These are phyloP conservation scores for Aleadryas rufinucha DNA, from an alignment of 2,113 vertebrate genomes.

Conservation along the genomic window DNA sequence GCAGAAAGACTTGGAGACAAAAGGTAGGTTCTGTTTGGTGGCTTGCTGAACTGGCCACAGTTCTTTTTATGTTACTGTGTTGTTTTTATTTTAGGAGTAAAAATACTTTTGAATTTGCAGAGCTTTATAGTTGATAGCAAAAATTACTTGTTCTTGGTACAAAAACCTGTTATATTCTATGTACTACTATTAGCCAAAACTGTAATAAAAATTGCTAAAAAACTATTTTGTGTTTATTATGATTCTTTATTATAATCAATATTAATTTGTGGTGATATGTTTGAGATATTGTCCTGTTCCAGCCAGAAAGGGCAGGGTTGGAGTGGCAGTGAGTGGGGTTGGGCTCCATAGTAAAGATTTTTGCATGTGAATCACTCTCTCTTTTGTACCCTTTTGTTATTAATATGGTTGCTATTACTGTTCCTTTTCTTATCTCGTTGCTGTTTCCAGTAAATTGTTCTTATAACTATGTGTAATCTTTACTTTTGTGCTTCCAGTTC, in stretches of 20 bases:
- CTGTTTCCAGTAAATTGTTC: not conserved
- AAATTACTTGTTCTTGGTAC: slow-evolving; percentile 6
- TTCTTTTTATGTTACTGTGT: not conserved
- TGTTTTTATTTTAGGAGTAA: not conserved
- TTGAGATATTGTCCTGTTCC: not conserved
- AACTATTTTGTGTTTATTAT: not conserved
- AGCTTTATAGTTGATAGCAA: not conserved
- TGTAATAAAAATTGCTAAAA: slow-evolving; percentile 49
- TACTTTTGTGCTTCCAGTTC: not conserved
- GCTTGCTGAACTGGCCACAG: not conserved
- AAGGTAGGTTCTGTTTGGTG: not conserved
- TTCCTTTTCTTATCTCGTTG: not conserved
- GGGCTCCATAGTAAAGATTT: not conserved
- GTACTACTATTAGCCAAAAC: slow-evolving; percentile 19
- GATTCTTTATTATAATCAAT: not conserved
- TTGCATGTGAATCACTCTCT: not conserved
- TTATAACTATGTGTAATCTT: not conserved
- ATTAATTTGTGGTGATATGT: not conserved
- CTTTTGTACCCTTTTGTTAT: not conserved
- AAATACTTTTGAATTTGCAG: not conserved
- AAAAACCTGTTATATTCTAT: not conserved
- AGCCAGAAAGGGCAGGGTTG: not conserved
- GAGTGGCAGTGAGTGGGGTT: not conserved
- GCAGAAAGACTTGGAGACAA: not conserved
- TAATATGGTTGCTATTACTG: not conserved